These are phyloP conservation scores for Morbakka virulenta DNA, from an alignment of 30 jellyfish, hydroid and myxozoan species.

Conservation along the genomic window DNA sequence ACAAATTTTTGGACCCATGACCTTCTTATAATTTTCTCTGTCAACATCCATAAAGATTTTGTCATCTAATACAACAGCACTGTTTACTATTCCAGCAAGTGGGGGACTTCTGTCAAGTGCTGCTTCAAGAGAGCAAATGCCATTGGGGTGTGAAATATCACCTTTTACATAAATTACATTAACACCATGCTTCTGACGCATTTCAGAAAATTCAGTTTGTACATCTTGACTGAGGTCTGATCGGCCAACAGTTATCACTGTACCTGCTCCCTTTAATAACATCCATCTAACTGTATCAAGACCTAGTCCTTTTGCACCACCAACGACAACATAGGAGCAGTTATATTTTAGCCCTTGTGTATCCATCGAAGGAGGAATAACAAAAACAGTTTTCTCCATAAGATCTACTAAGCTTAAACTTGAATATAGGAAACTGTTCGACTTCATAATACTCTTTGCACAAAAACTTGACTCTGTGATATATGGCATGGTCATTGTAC, in stretches of 20 bases:
- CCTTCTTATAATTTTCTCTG: slow-evolving; percentile 52
- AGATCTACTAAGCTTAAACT: too few relatives aligned
- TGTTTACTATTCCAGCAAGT: slow-evolving; percentile 54
- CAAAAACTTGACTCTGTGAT: neutral
- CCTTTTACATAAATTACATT: slow-evolving; percentile 11
- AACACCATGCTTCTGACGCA: slow-evolving; percentile 17
- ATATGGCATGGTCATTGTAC: neutral
- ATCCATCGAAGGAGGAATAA: slow-evolving; percentile 47
- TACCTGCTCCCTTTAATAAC: slow-evolving; percentile 75
- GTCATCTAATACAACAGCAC: slow-evolving; percentile 71
- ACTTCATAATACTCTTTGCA: neutral
- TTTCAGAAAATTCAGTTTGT: neutral
- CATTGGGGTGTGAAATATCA: slow-evolving; percentile 33
- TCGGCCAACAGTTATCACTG: slow-evolving; percentile 49
- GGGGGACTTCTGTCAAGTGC: slow-evolving; percentile 2
- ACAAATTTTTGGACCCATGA: slow-evolving; percentile 51
- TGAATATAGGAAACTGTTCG: neutral
- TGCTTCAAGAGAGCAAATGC: slow-evolving; percentile 4
- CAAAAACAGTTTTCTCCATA: neutral
- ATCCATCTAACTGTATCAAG: slow-evolving; percentile 62
- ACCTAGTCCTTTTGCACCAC: slow-evolving; percentile 71
- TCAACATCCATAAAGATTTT: slow-evolving; percentile 57
- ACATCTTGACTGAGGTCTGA: slow-evolving; percentile 21
- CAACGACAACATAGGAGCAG: slow-evolving; percentile 56
- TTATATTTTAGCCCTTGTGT: slow-evolving; percentile 57